Evolutionary conservation across 2,888 invertebrate genomes (phyloP), one percentile per base, ranked within the genome.

Genomic region (Noctua janthina): DNA sequence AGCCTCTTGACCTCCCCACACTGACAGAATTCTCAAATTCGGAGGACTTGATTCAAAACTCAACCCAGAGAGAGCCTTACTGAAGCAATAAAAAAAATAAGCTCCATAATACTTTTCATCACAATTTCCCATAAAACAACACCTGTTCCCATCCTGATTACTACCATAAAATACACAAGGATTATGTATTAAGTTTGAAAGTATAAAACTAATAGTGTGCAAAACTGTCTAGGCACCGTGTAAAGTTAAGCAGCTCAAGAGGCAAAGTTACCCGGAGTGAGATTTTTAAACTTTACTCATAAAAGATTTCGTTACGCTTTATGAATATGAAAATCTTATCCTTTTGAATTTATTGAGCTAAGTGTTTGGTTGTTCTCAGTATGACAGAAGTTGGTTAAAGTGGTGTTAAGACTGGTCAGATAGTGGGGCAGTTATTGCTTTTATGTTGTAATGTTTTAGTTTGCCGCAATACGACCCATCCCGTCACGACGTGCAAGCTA

Each of bases 211-310:
- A 93, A 93, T 93, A 93, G 92, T 91, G 90, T 90, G 91, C 90
- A 91, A 92, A 92, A 91, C 90, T 91, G 92, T 91, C 91, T 90
- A 89, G 91, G 89, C 91, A 89, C 91, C 90, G 88, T 89, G 90
- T 89, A 90, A 93, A 92, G 91, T 93, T 92, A 89, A 89, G 78
- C 86, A 90, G 91, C 91, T 90, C 91, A 91, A 89, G 91, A 89
- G 89, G 88, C 87, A 49, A 90, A 90, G 83, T 91, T 88, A 81
- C 86, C 85, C 87, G 84, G 81, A 81, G 87, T 84, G 91, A 94
- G 94, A 95, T 96, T 96, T 94, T 94, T 93, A 95, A 96, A 96
- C 93, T 96, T 96, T 93, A 90, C 91, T 94, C 93, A 94, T 95
- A 95, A 95, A 95, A 94, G 94, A 95, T 95, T 94, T 93, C 92